Evolutionary conservation across 64 coral and sea anemone species (phyloP), one percentile per base, ranked within the genome.

Genomic region (Platygyra sinensis): DNA sequence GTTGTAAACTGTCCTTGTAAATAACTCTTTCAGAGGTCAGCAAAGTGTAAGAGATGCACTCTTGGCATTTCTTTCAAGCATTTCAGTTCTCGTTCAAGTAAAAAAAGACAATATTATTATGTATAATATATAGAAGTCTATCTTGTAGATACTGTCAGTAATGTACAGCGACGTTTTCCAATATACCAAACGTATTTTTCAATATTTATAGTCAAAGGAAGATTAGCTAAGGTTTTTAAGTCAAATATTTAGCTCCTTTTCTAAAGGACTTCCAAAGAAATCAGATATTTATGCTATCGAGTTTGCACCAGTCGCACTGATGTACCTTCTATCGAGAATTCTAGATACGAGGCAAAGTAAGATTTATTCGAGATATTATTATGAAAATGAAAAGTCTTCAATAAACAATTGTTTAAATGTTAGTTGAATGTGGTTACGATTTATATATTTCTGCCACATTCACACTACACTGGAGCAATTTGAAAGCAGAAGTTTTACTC

Each of bases 181-280:
- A 75, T 76, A 89, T 83, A 77, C 73, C 89, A 94, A 94, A 88
- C 88, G 82, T 94, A 89, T 94, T 94, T 94, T 94, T 88, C 87
- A 82, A 94, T 94, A 94, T 94, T 94, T 94, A 94, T 94, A 94
- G 87, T 89, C 77, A 84, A 89, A 85, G 81, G 92, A 94, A 89
- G 75, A 89, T 89, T 94, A 94, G 92, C 88, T 94, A 94, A 89
- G 82, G 86, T 94, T 94, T 94, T 94, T 94, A 94, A 93, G 79
- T 84, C 63, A 84, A 89, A 93, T 93, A 94, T 94, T 94, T 83
- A 89, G 86, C 87, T 85, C 81, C 81, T 85, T 85, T 50, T 50
- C 46, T 25, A 57, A 94, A 79, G 77, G 82, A 85, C 74, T 88
- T 74, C 55, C 69, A 54, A 82, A 94, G 39, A 84, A 83, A 84